Evolutionary conservation across 1,140 invertebrate species (phyloP), one percentile per base, ranked within the genome.

Genomic region (Danaus plexippus): DNA sequence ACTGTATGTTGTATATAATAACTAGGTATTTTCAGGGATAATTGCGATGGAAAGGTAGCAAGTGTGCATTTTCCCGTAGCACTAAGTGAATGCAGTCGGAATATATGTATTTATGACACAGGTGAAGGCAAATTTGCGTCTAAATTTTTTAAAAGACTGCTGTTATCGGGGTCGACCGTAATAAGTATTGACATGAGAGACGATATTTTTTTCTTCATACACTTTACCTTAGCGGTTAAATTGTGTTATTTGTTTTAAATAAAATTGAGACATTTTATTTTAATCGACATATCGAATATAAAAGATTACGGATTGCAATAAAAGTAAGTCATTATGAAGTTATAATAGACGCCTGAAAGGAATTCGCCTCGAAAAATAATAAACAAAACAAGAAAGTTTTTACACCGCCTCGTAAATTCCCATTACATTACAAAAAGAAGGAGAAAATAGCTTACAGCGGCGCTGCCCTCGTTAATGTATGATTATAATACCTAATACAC

Each of bases 31-130:
- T 58, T 57, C 54, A 61, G 51, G 49, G 57, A 60, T 68, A 68
- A 65, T 65, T 68, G 63, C 52, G 47, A 57, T 56, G 51, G 61
- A 52, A 56, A 60, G 49, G 47, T 40, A 49, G 50, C 66, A 66
- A 61, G 54, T 69, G 62, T 59, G 52, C 57, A 47, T 54, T 56
- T 67, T 67, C 61, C 61, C 65, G 55, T 51, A 15, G 46, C 53
- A 13, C 12, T 11, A 43, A 42, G 49, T 51, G 13, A 42, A 53
- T 58, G 50, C 49, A 43, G 10, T 48, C 11, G 22, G 40, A 15
- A 55, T 12, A 49, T 54, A 49, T 52, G 48, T 52, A 57, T 51
- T 52, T 55, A 61, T 15, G 43, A 40, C 41, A 46, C 47, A 51
- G 59, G 43, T 52, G 44, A 11, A 52, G 50, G 50, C 49, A 46